Percentiles rank a stretch among this genome's conserved stretches.
phyloP scores from a whole-genome alignment of 2,797 vertebrate species.

The Chaetophractus vellerosus region DNA sequence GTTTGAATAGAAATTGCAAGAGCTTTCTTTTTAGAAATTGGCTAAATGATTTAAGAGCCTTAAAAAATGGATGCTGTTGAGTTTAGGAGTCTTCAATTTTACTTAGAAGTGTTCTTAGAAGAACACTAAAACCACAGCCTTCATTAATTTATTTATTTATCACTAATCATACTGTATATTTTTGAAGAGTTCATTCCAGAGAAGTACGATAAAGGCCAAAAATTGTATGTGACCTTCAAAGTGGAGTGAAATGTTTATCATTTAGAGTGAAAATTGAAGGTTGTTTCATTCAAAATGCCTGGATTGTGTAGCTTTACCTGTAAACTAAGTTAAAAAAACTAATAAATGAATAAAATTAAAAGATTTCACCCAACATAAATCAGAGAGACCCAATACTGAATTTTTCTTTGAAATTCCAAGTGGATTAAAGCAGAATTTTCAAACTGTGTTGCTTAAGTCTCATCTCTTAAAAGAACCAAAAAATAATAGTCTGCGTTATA shows the following conservation, averaged over 20 bases:
- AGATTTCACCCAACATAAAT: not conserved
- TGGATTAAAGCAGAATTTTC: not conserved
- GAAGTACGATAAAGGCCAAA: not conserved
- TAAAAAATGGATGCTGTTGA: not conserved
- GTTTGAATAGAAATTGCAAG: not conserved
- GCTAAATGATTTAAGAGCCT: not conserved
- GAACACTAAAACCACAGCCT: too few species aligned
- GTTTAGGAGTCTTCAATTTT: not conserved
- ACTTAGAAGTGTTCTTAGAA: too few species aligned
- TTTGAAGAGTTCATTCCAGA: not conserved
- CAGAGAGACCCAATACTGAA: not conserved
- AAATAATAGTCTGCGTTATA: not conserved
- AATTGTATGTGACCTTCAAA: not conserved
- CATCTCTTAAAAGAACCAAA: not conserved
- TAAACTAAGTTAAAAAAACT: not conserved
- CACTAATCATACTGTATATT: not conserved
- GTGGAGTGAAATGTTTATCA: not conserved
- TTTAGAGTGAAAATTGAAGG: not conserved
- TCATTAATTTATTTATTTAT: not conserved
- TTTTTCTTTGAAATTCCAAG: conserved; percentile 25
- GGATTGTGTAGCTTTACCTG: not conserved
- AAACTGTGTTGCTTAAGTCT: not conserved
- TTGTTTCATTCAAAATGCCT: not conserved
- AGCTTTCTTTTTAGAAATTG: not conserved
- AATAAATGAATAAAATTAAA: not conserved